Conservation (phyloP, 2,797 vertebrate species). For the Podarcis siculus region DNA sequence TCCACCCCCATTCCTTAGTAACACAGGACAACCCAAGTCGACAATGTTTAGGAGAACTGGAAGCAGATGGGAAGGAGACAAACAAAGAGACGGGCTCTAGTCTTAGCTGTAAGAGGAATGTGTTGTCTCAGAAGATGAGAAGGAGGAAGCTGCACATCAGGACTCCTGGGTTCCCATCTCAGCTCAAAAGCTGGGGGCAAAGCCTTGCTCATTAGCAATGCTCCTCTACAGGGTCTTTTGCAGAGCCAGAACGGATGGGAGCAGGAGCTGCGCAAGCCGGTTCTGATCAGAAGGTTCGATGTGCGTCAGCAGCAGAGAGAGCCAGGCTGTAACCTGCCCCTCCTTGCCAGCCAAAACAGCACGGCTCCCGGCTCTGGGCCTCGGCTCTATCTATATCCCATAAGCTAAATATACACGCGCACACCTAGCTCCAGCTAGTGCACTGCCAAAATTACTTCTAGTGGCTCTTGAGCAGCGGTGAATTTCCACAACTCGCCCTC, state of each 20-base stretch:
- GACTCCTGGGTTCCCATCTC: background rate
- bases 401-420: slow-evolving; percentile 5
- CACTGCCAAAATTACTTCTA: slow-evolving; percentile 16
- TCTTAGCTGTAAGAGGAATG: background rate
- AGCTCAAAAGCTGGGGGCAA: slow-evolving; percentile 1
- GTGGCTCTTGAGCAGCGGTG: background rate
- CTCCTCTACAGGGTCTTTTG: background rate
- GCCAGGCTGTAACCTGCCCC: slow-evolving; percentile 23
- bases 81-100: background rate
- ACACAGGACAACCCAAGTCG: background rate
- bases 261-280: slow-evolving; percentile 8
- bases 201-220: background rate
- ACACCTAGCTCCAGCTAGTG: slow-evolving; percentile 23
- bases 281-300: slow-evolving; percentile 23
- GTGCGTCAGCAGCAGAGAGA: slow-evolving; percentile 37
- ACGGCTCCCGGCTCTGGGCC: background rate
- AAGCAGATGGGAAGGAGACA: background rate
- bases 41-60: background rate
- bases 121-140: background rate
- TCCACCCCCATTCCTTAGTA: too few species aligned
- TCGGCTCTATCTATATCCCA: slow-evolving; percentile 37
- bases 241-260: background rate
- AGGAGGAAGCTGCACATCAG: background rate
- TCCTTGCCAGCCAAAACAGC: slow-evolving; percentile 31
- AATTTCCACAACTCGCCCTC: background rate